phyloP scores from a whole-genome alignment of 2,113 vertebrate genomes.

The Elephas maximus region DNA sequence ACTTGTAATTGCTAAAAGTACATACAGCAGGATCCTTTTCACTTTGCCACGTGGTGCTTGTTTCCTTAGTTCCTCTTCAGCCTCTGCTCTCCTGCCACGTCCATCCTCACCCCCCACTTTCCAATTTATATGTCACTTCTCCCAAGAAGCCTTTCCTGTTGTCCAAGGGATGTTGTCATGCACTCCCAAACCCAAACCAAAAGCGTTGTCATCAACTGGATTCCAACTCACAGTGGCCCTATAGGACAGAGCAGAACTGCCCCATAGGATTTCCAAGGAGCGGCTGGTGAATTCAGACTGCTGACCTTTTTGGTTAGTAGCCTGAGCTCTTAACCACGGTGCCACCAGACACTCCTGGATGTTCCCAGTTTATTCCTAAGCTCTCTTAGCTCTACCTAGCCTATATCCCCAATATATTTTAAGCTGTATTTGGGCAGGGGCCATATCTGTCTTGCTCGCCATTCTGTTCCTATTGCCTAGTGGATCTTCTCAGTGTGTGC shows the following conservation, averaged over 20 bases:
- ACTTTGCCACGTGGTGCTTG: background rate
- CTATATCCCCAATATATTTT: background rate
- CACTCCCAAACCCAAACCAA: background rate
- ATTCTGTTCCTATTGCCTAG: rapidly evolving
- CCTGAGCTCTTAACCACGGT: no score
- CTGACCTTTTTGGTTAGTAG: no score
- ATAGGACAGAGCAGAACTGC: no score
- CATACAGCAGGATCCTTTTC: no score
- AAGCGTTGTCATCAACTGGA: no score
- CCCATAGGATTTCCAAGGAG: no score
- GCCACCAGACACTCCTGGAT: background rate
- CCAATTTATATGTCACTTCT: background rate
- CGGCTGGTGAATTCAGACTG: no score
- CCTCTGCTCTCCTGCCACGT: rapidly evolving
- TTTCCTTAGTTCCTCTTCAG: no score
- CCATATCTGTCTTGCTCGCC: rapidly evolving
- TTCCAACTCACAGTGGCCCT: no score
- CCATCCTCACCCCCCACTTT: rapidly evolving
- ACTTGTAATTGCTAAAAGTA: rapidly evolving
- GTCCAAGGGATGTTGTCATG: no score
- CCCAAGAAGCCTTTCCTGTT: rapidly evolving
- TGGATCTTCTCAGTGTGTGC: background rate
- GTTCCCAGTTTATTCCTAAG: background rate
- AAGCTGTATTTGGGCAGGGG: background rate
- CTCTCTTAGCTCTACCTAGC: rapidly evolving